Conservation (phyloP, 1,140 invertebrate species). For the Pteromalus puparum region DNA sequence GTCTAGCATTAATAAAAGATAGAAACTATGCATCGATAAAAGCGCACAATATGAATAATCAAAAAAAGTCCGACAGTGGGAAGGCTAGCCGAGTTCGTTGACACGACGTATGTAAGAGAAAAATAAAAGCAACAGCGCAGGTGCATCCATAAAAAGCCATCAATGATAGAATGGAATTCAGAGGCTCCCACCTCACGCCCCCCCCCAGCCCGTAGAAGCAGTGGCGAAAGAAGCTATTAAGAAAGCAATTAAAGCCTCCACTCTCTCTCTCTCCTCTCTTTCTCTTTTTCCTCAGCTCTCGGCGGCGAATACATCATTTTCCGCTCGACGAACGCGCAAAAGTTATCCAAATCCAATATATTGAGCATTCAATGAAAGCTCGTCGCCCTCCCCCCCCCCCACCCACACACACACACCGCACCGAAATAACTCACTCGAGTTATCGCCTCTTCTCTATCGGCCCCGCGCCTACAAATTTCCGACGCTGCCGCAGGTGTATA, state of each 20-base stretch:
- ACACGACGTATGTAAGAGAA: not conserved
- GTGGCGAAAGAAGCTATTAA: constrained; percentile 26
- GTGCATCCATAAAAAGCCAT: constrained; percentile 4
- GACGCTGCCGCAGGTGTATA: not conserved
- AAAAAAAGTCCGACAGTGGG: not conserved
- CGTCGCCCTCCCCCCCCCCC: not conserved
- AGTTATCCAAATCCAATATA: constrained; percentile 45
- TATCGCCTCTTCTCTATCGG: constrained; percentile 38
- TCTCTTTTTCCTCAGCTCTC: not conserved
- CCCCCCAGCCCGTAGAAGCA: not conserved
- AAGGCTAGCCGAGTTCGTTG: constrained; percentile 34
- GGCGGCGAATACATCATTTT: constrained; percentile 25
- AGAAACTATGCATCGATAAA: not conserved
- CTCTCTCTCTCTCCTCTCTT: not conserved
- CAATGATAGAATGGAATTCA: constrained; percentile 11
- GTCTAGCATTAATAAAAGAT: not conserved
- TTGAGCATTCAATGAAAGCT: constrained; percentile 46
- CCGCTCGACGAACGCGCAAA: constrained; percentile 14
- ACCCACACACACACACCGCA: too few species aligned
- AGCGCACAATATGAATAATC: not conserved
- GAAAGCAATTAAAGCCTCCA: constrained; percentile 35
- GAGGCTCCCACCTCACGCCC: too few species aligned
- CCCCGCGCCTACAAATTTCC: constrained; percentile 39
- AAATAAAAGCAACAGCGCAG: not conserved
- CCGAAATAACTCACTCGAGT: constrained; percentile 46